phyloP scores from a whole-genome alignment of 2,797 vertebrate genomes.

The Coregonus suidteri region DNA sequence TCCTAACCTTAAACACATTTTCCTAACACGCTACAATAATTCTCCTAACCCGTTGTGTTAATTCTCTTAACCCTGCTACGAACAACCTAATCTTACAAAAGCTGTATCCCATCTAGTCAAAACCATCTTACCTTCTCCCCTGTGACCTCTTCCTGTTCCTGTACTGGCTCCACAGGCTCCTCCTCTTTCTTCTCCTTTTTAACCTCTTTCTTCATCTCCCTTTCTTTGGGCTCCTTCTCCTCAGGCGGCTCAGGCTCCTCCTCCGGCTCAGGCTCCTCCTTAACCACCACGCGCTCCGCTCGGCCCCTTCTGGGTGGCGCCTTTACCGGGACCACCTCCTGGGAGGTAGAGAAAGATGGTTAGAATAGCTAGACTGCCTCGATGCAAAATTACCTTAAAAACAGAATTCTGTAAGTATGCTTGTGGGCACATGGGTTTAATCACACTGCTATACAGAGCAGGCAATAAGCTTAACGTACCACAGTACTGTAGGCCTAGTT shows the following conservation, averaged over 20 bases:
- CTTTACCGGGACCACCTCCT: slow-evolving; percentile 83
- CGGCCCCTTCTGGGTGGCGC: slow-evolving; percentile 78
- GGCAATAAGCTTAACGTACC: too few species aligned
- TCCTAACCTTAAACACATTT: too few species aligned
- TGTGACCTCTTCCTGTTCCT: slow-evolving; percentile 83
- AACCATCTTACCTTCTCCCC: slow-evolving; percentile 79
- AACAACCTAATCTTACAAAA: too few species aligned
- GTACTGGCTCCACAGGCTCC: slow-evolving; percentile 78
- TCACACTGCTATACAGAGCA: too few species aligned
- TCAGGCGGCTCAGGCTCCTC: slow-evolving; percentile 59
- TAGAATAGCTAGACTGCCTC: background rate
- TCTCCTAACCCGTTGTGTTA: too few species aligned
- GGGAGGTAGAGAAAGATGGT: background rate
- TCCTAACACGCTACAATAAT: too few species aligned
- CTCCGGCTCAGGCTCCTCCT: slow-evolving; percentile 76
- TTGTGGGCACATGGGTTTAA: background rate
- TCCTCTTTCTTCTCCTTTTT: slow-evolving; percentile 89
- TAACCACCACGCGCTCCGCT: slow-evolving; percentile 78
- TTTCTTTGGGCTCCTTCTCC: slow-evolving; percentile 85
- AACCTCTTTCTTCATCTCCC: slow-evolving; percentile 77
- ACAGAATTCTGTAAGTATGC: background rate
- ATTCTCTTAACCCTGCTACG: too few species aligned
- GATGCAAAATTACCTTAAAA: background rate
- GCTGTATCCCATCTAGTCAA: background rate
- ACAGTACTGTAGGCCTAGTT: too few species aligned